Evolutionary conservation across 2,113 vertebrate genomes (phyloP), one percentile per base, ranked within the genome.

Genomic region (Recurvirostra avosetta): DNA sequence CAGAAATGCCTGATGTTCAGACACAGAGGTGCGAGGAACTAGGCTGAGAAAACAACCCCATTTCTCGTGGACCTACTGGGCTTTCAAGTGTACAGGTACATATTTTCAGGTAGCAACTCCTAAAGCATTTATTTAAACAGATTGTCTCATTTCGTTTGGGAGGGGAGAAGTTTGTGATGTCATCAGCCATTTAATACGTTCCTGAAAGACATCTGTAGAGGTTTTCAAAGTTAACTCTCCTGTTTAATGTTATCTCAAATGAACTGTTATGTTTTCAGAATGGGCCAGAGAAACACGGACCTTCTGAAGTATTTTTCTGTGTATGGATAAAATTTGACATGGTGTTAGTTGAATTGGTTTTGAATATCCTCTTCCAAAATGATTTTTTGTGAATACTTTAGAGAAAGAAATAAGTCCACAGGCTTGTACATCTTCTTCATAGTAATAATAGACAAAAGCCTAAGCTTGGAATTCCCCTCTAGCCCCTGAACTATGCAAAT

Each of bases 401-500:
- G 76, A 56, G 21, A 52, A 71, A 67, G 12, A 29, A 53, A 47
- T 59, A 4, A 49, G 63, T 68, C 41, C 34, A 38, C 15, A 30
- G 41, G 21, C 4, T 63, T 41, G 9, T 25, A 30, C 13, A 26
- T 17, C 18, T 75, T 47, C 26, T 68, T 82, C 21, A 11, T 16
- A 45, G 26, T 50, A 71, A 22, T 68, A 72, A 26, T 1, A 63
- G 53, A 36, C 32, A 62, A 74, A 59, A 74, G 12, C 36, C 59
- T 81, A 12, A 71, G 13, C 25, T 62, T 89, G 76, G 45, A 76
- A 47, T n/a, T 77, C 9, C 38, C 5, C 11, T 15, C 22, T 13
- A 9, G 5, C 13, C 2, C 5, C 1, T 3, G 1, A 38, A 41
- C 7, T 43, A 25, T 8, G 27, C 25, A 47, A 7, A 52, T 70